Base-by-base conservation (phyloP, 2,888 invertebrate genomes). In the Petrolisthes manimaculis region DNA sequence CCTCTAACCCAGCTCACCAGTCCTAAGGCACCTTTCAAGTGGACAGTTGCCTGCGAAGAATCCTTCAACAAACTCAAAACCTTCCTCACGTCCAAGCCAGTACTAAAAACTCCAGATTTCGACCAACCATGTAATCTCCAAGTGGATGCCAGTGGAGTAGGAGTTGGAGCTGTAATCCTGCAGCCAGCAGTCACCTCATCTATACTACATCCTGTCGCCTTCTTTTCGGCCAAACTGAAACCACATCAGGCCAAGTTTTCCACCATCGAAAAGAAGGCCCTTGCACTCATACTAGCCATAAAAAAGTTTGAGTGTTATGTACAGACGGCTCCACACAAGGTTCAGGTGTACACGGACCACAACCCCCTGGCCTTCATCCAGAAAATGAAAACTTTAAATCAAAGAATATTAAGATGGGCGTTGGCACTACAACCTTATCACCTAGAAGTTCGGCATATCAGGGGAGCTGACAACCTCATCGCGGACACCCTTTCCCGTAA, bases 241-340 rank as follows among this genome's bases (percentile, higher is more conserved):
- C 5, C 67, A 18, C 18, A 51, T 18, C 80, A 86, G 8, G 18
- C 24, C 12, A 21, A 12, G 4, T 82, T 69, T n/a, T 74, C 81
- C 6, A 86, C 86, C 5, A 54, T 86, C 9, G 86, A 82, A 24
- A 54, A 51, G 18, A 75, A 86, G 56, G 79, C 69, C 24, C 51
- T 86, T 51, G 86, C 81, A 12, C 53, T 86, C 12, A 4, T 86
- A 67, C 56, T 81, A 12, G 86, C 81, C 1, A 0, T 56, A n/a
- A 51, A 82, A 24, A 86, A 82, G 37, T 86, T 86, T 54, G 51
- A 81, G 1, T 69, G 24, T 67, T 86, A 86, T 56, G 21, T 86
- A 21, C 8, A 51, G 9, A 56, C 74, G 71, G 14, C 71, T 21
- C 3, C 8, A 8, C n/a, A n/a, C 14, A 71, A 71, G 71, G 21